These are phyloP conservation scores for Tupaia chinensis DNA, from an alignment of 2,113 vertebrate species.

Conservation along the genomic window DNA sequence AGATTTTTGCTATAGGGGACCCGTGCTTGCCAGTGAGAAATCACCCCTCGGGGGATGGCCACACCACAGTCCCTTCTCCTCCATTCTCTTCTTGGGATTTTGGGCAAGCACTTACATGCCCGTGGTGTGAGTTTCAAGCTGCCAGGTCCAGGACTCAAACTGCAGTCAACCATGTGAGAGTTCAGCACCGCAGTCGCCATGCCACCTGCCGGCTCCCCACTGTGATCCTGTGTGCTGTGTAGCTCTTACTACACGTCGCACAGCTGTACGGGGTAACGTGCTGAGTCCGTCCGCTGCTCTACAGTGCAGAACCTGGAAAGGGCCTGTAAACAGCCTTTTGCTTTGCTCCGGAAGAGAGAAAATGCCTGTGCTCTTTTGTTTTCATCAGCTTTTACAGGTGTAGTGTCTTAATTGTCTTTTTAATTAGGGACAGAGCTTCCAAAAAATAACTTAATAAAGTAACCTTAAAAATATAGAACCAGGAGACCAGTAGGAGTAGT, in stretches of 20 bases:
- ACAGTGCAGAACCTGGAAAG: background rate
- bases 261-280: accelerated
- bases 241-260: background rate
- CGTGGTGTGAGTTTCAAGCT: no score
- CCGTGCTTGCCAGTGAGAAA: no score
- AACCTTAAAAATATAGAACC: background rate
- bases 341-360: background rate
- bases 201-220: no score
- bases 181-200: no score
- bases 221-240: background rate
- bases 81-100: no score
- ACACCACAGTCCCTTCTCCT: no score
- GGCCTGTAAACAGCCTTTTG: background rate
- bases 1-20: no score
- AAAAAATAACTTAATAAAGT: background rate
- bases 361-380: background rate
- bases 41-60: no score
- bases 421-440: background rate
- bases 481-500: background rate
- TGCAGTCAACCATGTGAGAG: no score
- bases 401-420: background rate
- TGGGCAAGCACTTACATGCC: no score
- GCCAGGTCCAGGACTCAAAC: no score
- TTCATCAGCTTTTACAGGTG: background rate
- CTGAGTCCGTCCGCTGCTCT: background rate